phyloP scores from a whole-genome alignment of 1,140 invertebrate species.

The Leguminivora glycinivorella region DNA sequence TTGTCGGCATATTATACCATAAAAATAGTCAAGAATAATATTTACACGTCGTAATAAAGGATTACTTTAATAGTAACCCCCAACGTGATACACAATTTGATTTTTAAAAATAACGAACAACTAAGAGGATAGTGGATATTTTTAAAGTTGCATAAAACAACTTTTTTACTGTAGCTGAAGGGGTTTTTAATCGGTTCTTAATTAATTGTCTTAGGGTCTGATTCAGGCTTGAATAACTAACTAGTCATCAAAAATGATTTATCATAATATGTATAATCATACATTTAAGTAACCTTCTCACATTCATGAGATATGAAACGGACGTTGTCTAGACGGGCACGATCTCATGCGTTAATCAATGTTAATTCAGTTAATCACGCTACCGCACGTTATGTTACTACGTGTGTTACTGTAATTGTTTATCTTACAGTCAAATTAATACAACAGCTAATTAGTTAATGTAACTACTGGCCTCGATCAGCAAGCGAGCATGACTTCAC shows the following conservation, averaged over 20 bases:
- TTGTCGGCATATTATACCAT: background rate
- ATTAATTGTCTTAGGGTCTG: background rate
- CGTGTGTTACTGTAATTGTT: background rate
- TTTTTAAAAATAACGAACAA: too few relatives aligned
- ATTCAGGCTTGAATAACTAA: background rate
- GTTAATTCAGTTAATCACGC: background rate
- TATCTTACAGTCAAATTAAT: background rate
- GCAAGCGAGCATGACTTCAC: background rate
- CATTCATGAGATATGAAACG: background rate
- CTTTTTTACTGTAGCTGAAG: too few relatives aligned
- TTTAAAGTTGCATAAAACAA: too few relatives aligned
- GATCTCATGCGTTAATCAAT: background rate
- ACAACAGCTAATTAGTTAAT: background rate
- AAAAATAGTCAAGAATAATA: too few relatives aligned
- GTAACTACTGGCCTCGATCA: background rate
- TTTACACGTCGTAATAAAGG: too few relatives aligned
- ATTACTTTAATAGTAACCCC: too few relatives aligned
- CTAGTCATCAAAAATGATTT: background rate
- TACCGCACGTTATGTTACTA: background rate
- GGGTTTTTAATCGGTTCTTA: too few relatives aligned
- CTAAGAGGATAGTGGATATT: too few relatives aligned
- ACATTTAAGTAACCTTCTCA: background rate
- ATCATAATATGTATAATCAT: background rate
- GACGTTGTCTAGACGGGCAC: conserved; percentile 15
- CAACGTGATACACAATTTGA: too few relatives aligned